Base-by-base conservation (phyloP, 2,797 vertebrate genomes). In the Thalassophryne amazonica region DNA sequence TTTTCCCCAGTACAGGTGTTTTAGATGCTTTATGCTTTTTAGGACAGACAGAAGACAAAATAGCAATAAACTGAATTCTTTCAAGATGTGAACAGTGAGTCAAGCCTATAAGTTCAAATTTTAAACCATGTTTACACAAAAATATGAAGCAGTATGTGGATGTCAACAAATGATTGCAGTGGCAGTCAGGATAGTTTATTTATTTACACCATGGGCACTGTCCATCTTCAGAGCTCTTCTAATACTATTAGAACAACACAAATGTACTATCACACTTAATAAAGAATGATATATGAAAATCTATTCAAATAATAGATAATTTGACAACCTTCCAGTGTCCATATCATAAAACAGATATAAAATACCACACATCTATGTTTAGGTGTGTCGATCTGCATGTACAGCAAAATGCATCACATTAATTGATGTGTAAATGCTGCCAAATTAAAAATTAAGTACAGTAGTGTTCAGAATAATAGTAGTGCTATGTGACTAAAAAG, bases 181-280 rank as follows among this genome's bases (percentile, higher is more conserved):
- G 6, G 17, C 22, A 25, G 10, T 15, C 3, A 6, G 11, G 10
- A 29, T 2, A 3, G 0, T 24, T 35, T 18, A 13, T 24, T 27
- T 34, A 67, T 54, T 47, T 17, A 59, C 43, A 31, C 13, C 2
- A 8, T 9, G 11, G 16, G 6, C 41, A 28, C 42, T 4, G 20
- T 88, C 87, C 71, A 87, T 54, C 25, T 69, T 72, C 11, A 92
- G 76, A 50, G 81, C 39, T 79, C 88, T 85, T 75, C 70, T 91
- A 62, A 50, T 88, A 49, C 92, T 93, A 73, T 32, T 79, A 82
- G 43, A 29, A 46, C 81, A 81, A 75, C 3, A 1, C 7, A 15
- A 37, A 20, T 28, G 4, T n/a, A 24, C 9, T 14, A 4, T 1
- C 7, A 23, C 42, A 17, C 22, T 37, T 11, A 27, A 3, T 27